Base-by-base conservation (phyloP, 2,113 vertebrate genomes). In the Channa argus region DNA sequence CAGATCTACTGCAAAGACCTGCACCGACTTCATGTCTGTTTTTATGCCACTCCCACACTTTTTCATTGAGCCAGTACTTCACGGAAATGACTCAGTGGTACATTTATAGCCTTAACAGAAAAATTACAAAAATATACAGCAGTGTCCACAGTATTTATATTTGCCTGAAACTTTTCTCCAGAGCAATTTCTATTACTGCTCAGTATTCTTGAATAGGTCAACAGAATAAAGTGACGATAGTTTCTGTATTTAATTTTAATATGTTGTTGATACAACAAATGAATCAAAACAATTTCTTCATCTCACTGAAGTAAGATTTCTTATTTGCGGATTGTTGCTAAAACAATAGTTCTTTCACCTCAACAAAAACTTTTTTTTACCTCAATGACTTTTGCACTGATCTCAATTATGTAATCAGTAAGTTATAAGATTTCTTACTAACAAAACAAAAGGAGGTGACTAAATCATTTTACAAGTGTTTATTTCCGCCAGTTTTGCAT, bases 21-120 rank as follows among this genome's bases (percentile, higher is more conserved):
- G 73, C 81, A 91, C 77, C 38, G 82, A 85, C 90, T 87, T 82
- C 77, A 59, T 58, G 34, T n/a, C 39, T 56, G 46, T 52, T 56
- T 39, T 78, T 53, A 12, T 56, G 33, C 61, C 11, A 58, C 55
- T 56, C 68, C 66, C 46, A 72, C 46, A 66, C 59, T 62, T 44
- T 77, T 33, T 49, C 14, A 61, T 70, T 49, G n/a, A 44, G 45
- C 14, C 1, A 38, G 62, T 77, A 14, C 39, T 6, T 52, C 11
- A 33, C 8, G 8, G 45, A 67, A 37, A 46, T 12, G 0, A 58
- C 55, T 66, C 45, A 24, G 46, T 64, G 79, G 38, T 81, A 33
- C 50, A 52, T 49, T 83, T 79, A 45, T 65, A 60, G 43, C 37
- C 24, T 41, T 9, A 6, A 51, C 2, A 45, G 39, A 73, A 87